phyloP scores from a whole-genome alignment of 1,140 invertebrate genomes.

The Pogonomyrmex barbatus region DNA sequence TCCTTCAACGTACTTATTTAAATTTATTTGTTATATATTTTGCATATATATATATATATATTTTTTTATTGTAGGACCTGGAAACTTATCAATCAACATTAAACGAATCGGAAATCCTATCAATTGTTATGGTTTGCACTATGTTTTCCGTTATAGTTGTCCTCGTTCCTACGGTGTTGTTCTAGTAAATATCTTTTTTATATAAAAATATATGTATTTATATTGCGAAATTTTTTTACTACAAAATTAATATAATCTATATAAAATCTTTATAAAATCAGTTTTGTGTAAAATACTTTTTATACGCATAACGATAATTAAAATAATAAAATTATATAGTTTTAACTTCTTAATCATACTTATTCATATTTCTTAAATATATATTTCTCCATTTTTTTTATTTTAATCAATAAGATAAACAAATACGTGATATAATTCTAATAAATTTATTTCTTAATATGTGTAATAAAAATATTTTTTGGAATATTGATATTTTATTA shows the following conservation, averaged over 20 bases:
- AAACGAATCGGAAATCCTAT: neutral
- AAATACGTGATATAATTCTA: neutral
- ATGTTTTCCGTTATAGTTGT: constrained; percentile 37
- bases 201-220: neutral
- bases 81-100: too few relatives aligned
- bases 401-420: neutral
- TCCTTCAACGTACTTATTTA: neutral
- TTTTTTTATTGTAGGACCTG: neutral
- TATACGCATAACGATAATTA: neutral
- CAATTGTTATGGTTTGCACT: neutral
- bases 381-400: neutral
- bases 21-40: constrained; percentile 7
- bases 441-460: neutral
- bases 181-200: constrained; percentile 57
- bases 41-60: neutral
- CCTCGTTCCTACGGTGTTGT: constrained; percentile 55
- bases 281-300: neutral
- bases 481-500: neutral
- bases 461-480: neutral
- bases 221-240: too few relatives aligned
- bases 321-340: too few relatives aligned
- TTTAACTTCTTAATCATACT: too few relatives aligned
- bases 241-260: neutral
- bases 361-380: neutral
- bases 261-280: neutral